Evolutionary conservation across 1,140 invertebrate species (phyloP), one percentile per base, ranked within the genome.

Genomic region (Magallana ariakensis): DNA sequence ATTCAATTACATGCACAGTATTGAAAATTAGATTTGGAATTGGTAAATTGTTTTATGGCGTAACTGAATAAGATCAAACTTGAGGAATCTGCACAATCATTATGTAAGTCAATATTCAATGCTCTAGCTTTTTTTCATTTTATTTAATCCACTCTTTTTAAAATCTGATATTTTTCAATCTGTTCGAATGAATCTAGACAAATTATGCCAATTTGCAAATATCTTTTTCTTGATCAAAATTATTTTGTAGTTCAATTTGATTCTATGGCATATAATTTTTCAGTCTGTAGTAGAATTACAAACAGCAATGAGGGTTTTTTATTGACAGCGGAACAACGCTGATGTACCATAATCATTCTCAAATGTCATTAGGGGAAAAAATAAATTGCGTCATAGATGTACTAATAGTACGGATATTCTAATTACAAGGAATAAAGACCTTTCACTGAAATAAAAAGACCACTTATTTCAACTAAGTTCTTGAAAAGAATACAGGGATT

Each of bases 91-190:
- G 62, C 62, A 22, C 60, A 70, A 70, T 70, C 8, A 70, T 70
- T 70, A 22, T 22, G 62, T 70, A 70, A 70, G 62, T 26, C 22
- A 70, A 70, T 70, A 70, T 19, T 9, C 22, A 22, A 11, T 10
- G 62, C 19, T 22, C 62, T 19, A 22, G 33, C 33, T 46, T 46
- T 0, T 46, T 46, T 46, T 46, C 5, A n/a, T 46, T 22, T 70
- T 26, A 70, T 70, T 7, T 70, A 70, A 70, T 19, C 19, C 62
- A 22, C 26, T 22, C 62, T 22, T 70, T 70, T 70, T 70, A 70
- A 33, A 70, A 70, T 70, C 26, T 70, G 62, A 70, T 70, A 70
- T 70, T 70, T 70, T 70, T 70, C 62, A 70, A 70, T 70, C 16
- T 70, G 62, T 19, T 10, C 11, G 62, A 19, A 70, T 26, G 62